Evolutionary conservation across 1,140 invertebrate genomes (phyloP), one percentile per base, ranked within the genome.

Genomic region (Heliconius nattereri): DNA sequence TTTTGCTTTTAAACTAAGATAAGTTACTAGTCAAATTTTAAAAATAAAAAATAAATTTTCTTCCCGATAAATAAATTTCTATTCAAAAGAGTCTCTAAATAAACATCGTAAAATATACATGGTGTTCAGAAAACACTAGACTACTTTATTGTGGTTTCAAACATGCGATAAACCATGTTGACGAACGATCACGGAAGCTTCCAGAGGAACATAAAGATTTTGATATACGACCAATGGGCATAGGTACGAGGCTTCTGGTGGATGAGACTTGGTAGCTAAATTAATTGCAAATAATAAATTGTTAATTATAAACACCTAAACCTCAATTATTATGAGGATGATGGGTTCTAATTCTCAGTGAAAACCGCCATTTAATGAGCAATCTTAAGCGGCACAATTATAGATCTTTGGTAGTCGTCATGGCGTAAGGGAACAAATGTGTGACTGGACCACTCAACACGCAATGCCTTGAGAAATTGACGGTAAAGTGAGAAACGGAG

Each of bases 21-120:
- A n/a, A n/a, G n/a, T n/a, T n/a, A 37, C 8, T 37, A 37, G 8
- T 9, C 8, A 37, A 37, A 37, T 37, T 9, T 37, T 37, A 37
- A 9, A 37, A 9, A 37, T 9, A 52, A 49, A 9, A 49, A 7
- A 49, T 20, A 54, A 7, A 7, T n/a, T n/a, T 7, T 54, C 20
- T n/a, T 6, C n/a, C 16, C 20, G 8, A 54, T 2, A 54, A 54
- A 20, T n/a, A 45, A 35, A 35, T 35, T 35, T 0, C 6, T 7
- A 45, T 45, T 45, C 40, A 45, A 45, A 16, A 11, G 40, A 40
- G 3, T 45, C 3, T 45, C 35, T 45, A 40, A 35, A 57, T 57
- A 75, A 85, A 85, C 81, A 85, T 75, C 87, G 88, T 89, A 88
- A 88, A 88, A 86, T 82, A 88, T 82, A 88, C 81, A 78, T 84